Conservation (phyloP, 1,140 invertebrate species). For the Nilaparvata lugens region DNA sequence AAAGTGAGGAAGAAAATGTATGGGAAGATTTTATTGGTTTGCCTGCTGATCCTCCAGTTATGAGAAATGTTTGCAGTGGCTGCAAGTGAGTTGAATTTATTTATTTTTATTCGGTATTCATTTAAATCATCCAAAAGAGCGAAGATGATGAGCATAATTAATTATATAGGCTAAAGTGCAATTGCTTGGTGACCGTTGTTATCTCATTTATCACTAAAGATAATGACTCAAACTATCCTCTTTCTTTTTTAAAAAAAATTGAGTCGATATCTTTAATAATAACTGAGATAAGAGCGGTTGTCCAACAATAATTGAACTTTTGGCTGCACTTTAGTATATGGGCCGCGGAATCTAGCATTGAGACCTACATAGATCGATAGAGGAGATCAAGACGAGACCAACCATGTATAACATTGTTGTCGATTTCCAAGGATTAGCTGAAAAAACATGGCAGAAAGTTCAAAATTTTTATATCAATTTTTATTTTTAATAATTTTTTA, state of each 20-base stretch:
- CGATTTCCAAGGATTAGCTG: too few species aligned
- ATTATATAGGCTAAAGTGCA: neutral
- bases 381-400: too few species aligned
- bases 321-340: too few species aligned
- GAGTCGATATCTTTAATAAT: too few species aligned
- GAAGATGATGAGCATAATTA: neutral
- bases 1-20: neutral
- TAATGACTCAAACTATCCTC: neutral
- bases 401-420: too few species aligned
- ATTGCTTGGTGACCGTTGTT: neutral
- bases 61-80: conserved; percentile 53
- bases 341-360: too few species aligned
- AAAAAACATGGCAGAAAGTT: too few species aligned
- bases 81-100: conserved; percentile 55
- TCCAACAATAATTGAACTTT: too few species aligned
- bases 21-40: conserved; percentile 61
- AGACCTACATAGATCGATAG: too few species aligned
- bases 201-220: neutral
- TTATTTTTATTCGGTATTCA: neutral
- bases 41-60: conserved; percentile 59
- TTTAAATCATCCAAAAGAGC: neutral
- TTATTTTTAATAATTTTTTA: too few species aligned
- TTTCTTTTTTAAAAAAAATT: neutral
- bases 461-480: too few species aligned
- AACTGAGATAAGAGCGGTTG: neutral